Percentiles rank a stretch among this genome's conserved stretches.
Conservation (phyloP, 2,888 invertebrate species). For the Ectemnius cavifrons region DNA sequence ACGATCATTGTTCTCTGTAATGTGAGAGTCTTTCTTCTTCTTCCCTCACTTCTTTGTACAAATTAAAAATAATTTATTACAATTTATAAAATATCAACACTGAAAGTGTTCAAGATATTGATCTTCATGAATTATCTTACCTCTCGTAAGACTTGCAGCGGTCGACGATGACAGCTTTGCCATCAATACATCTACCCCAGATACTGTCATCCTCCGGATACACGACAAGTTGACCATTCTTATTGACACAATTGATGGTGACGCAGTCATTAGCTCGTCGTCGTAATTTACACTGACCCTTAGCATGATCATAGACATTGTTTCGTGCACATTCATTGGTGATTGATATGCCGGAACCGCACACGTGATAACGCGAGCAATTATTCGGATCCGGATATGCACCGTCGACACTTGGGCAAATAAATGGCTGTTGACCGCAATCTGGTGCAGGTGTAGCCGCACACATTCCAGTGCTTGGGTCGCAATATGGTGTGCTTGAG, state of each 20-base stretch:
- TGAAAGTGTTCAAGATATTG: too few species aligned
- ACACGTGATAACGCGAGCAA: constrained; percentile 37
- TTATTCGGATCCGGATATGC: constrained; percentile 35
- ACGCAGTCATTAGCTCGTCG: constrained; percentile 11
- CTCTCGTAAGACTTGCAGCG: constrained; percentile 40
- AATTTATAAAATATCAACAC: background rate
- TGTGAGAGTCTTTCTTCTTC: too few species aligned
- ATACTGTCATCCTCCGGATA: constrained; percentile 45
- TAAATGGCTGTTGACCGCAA: constrained; percentile 21
- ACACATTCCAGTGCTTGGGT: constrained; percentile 13
- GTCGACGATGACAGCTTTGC: constrained; percentile 23
- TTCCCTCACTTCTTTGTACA: background rate
- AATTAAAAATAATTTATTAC: background rate
- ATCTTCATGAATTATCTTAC: background rate
- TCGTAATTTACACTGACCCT: constrained; percentile 16
- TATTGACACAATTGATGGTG: constrained; percentile 21
- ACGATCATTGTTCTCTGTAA: too few species aligned
- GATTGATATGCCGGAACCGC: constrained; percentile 9
- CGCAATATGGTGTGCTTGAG: constrained; percentile 19
- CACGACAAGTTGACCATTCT: constrained; percentile 21
- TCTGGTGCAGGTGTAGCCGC: background rate
- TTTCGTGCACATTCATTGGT: constrained; percentile 37
- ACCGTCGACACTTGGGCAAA: constrained; percentile 37
- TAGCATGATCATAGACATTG: constrained; percentile 41
- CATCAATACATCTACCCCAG: constrained; percentile 31